Base-by-base conservation (phyloP, 2,888 invertebrate species). In the Caenorhabditis virilis region DNA sequence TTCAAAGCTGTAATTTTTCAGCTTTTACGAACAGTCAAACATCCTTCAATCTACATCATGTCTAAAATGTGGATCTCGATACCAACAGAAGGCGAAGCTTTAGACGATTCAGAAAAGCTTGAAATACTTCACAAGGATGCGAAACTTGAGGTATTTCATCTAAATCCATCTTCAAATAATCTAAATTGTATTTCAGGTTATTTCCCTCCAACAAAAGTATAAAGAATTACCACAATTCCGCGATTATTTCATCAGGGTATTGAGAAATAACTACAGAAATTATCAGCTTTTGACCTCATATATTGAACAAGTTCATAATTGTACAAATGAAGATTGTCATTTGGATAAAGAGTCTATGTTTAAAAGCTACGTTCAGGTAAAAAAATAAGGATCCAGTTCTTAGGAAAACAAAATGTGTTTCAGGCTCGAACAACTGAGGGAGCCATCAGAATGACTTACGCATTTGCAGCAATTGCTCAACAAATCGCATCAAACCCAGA, bases 271-370 rank as follows among this genome's bases (percentile, higher is more conserved):
- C 66, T 79, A 77, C 70, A 67, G 75, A 35, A 77, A 79, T 38
- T 82, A 80, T 58, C 67, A 79, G 20, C 69, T 82, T 45, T 56
- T 80, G 15, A 69, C 78, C n/a, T 62, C 78, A 6, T 82, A 80
- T 50, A 74, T 83, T 41, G 74, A 80, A 54, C 79, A 80, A 56
- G 66, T 74, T n/a, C 69, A 69, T 54, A 71, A 74, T 27, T 74
- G 74, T 42, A 61, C 71, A 2, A 59, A 55, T 16, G 67, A 63
- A 22, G 51, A 56, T 22, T 74, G 74, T 35, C 51, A 65, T 11
- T 47, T 74, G 16, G 71, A 71, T 30, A 68, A 69, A 39, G 51
- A 60, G 15, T 43, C 39, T 5, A 74, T 74, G 71, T 27, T 62
- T 36, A 49, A 62, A 30, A 57, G 50, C 15, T 74, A 74, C 38